phyloP scores from a whole-genome alignment of 1,140 invertebrate species.

The Micrasema minimum region DNA sequence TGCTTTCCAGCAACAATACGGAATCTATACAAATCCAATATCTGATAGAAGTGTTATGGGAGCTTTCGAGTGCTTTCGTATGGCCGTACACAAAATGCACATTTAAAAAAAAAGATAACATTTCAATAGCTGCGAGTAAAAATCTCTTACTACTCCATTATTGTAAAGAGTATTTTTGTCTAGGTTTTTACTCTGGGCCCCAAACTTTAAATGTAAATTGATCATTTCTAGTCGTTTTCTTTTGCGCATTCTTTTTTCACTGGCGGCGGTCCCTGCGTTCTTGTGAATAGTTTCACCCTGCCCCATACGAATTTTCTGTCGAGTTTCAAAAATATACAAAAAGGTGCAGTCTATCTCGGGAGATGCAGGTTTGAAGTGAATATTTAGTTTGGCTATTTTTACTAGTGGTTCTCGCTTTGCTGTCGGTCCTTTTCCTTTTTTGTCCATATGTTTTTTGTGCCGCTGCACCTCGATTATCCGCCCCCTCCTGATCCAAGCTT shows the following conservation, averaged over 20 bases:
- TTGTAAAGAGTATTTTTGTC: background rate
- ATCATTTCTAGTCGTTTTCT: too few relatives aligned
- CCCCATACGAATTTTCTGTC: background rate
- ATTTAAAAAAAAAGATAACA: background rate
- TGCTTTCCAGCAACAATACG: conserved; percentile 15
- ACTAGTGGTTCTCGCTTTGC: background rate
- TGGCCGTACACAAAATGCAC: background rate
- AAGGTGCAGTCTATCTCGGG: background rate
- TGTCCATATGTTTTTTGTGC: conserved; percentile 22
- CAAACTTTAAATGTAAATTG: background rate
- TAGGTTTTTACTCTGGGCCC: conserved; percentile 1
- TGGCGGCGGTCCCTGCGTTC: conserved; percentile 15
- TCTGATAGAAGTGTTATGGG: conserved; percentile 9
- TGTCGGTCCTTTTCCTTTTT: background rate
- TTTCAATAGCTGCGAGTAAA: conserved; percentile 1
- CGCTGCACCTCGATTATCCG: conserved; percentile 34
- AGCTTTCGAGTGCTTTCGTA: conserved; percentile 22
- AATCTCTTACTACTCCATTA: background rate
- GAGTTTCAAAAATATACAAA: background rate
- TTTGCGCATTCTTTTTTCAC: conserved; percentile 29
- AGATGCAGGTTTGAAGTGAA: background rate
- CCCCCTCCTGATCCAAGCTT: conserved; percentile 14
- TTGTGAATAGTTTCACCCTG: conserved; percentile 11
- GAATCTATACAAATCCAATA: conserved; percentile 23
- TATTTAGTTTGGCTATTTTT: background rate